Base-by-base conservation (phyloP, 2,797 vertebrate species). In the Megalops cyprinoides region DNA sequence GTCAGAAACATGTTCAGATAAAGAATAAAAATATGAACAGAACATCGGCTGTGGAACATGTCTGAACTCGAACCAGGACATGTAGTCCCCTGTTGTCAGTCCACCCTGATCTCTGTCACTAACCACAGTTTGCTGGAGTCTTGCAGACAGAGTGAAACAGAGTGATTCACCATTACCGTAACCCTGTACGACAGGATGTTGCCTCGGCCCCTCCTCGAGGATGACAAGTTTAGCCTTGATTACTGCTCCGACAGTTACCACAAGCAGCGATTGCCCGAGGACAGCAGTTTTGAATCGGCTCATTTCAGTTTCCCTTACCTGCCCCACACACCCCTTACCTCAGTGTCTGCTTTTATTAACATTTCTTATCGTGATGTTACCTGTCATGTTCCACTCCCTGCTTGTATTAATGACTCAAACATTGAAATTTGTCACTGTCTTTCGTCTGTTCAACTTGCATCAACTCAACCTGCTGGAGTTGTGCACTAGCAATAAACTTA, bases 141-240 rank as follows among this genome's bases (percentile, higher is more conserved):
- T 77, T 23, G n/a, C 34, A 39, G 4, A 25, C 28, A 37, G 48
- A 25, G 44, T 15, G 1, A 48, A 75, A 34, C 67, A 25, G 51
- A 15, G 44, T 80, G 79, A 80, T 75, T 80, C 79, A 80, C 46
- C 20, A 23, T 80, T 80, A 74, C 71, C 49, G 25, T 76, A 80
- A 49, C 55, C 4, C 44, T n/a, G 25, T 55, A 51, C 48, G 73
- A 34, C 79, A 80, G 79, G 79, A 76, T 75, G 73, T 60, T 44
- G 56, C 51, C 55, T 23, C 51, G 34, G 31, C 53, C 75, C 79
- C 79, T 34, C 42, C 71, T 56, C 60, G 20, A 49, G 37, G 56
- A 42, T 55, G 44, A 49, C 79, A 65, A 65, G 79, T 60, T 46
- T 46, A 3, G 73, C 42, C 79, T 20, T 65, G 75, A 77, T 56